Base-by-base conservation (phyloP, 2,888 invertebrate genomes). In the Drosophila suboccidentalis region DNA sequence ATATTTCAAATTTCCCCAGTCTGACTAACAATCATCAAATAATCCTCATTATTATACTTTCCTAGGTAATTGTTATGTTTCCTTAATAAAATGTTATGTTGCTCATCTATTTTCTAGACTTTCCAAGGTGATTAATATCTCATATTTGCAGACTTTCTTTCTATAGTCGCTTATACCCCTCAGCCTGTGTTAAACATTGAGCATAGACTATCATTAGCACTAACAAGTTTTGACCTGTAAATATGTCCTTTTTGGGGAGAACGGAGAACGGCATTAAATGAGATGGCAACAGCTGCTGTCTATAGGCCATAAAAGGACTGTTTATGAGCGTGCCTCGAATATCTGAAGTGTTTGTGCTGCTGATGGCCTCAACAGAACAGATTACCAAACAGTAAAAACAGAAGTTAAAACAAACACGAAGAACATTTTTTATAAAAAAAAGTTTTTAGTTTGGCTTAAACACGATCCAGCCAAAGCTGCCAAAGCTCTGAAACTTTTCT, bases 301-400 rank as follows among this genome's bases (percentile, higher is more conserved):
- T 68, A 66, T 63, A 57, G 68, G 62, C 72, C 74, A 88, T 86
- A 76, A 84, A 87, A 71, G 51, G 64, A 69, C 69, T 86, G 89
- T 84, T 88, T 86, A 88, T 74, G 83, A 68, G 66, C 75, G 68
- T 74, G 83, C 51, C 60, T 43, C 26, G 66, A 74, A 88, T 82
- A 62, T 70, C 53, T 43, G 38, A 78, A 78, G 60, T 55, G 50
- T 39, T 41, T 29, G 6, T 44, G 58, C 54, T 44, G 58, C 54
- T 62, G 41, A 59, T 38, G 47, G 36, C 64, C 11, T 15, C 3
- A 13, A 19, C 29, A 39, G 10, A 22, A 49, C 11, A 13, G n/a
- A n/a, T 36, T 15, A n/a, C 19, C 1, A 32, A 55, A 22, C 11
- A 34, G 2, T 22, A 19, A 1, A 26, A 50, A 29, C 39, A 11